phyloP scores from a whole-genome alignment of 2,888 invertebrate genomes.

The Drosophila macrospina region DNA sequence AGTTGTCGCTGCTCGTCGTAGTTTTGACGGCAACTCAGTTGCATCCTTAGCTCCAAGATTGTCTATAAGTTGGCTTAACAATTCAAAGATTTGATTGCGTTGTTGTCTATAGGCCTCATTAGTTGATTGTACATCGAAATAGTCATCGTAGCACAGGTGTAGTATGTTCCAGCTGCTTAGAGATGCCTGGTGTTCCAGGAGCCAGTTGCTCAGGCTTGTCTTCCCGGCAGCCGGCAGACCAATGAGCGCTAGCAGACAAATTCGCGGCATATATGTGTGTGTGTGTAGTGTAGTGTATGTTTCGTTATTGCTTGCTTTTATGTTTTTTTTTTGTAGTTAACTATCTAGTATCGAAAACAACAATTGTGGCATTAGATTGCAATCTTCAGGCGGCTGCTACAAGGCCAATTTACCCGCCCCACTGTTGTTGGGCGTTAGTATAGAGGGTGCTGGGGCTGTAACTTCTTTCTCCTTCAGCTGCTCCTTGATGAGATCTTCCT shows the following conservation, averaged over 20 bases:
- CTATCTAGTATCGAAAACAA: slow-evolving; percentile 60
- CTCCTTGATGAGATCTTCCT: slow-evolving; percentile 43
- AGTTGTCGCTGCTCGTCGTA: not conserved
- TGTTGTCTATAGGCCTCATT: slow-evolving; percentile 56
- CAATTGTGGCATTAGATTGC: slow-evolving; percentile 54
- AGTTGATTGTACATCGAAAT: slow-evolving; percentile 38
- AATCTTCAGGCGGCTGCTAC: slow-evolving; percentile 52
- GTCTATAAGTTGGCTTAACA: slow-evolving; percentile 53
- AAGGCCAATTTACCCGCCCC: slow-evolving; percentile 39
- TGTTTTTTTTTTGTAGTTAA: slow-evolving; percentile 45
- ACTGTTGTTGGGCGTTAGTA: slow-evolving; percentile 42
- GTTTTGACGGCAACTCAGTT: slow-evolving; percentile 7
- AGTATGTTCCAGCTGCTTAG: slow-evolving; percentile 58
- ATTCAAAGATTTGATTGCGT: slow-evolving; percentile 57
- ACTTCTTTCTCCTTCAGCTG: slow-evolving; percentile 37
- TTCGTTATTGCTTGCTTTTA: not conserved
- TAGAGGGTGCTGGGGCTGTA: slow-evolving; percentile 13
- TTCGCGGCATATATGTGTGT: slow-evolving; percentile 62
- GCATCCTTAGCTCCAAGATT: slow-evolving; percentile 12
- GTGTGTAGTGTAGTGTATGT: slow-evolving; percentile 15
- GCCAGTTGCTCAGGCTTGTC: slow-evolving; percentile 72
- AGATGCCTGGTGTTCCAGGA: slow-evolving; percentile 34
- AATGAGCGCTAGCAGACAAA: slow-evolving; percentile 79
- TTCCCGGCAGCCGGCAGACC: slow-evolving; percentile 84
- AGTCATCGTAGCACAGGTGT: slow-evolving; percentile 82